Base-by-base conservation (phyloP, 2,888 invertebrate genomes). In the Pogonocherus hispidulus region DNA sequence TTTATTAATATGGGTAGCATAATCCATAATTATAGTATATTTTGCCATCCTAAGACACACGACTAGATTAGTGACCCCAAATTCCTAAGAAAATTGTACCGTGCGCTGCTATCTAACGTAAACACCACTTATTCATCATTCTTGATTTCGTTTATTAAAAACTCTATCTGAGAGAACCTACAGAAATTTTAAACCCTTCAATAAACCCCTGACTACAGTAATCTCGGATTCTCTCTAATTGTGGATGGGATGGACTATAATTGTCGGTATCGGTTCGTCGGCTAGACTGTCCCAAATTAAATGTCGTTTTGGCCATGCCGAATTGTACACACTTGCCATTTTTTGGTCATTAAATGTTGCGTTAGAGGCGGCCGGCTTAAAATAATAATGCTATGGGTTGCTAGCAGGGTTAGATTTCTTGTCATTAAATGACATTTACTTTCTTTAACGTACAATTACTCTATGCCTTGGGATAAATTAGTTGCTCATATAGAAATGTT, bases 211-310 rank as follows among this genome's bases (percentile, higher is more conserved):
- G 35, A 52, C 63, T 14, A 46, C 37, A 35, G 32, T 35, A 54
- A 47, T 54, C 27, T 44, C 3, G 47, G 49, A 52, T 35, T 52
- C 55, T 20, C 32, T 37, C 19, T 75, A 74, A 76, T 76, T 71
- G 70, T 49, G 56, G 69, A 71, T 70, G 72, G 49, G 69, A 73
- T 63, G 59, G 49, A 54, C 65, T 51, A 59, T 73, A 72, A 73
- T 73, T 70, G 63, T 62, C 67, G 69, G 65, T 66, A 47, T 59
- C 66, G 59, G 56, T 37, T 23, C 19, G 55, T 46, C 62, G 60
- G 55, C 60, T 67, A 65, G 65, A 68, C 63, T 62, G 62, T 63
- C 63, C 63, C 52, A 49, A 64, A 64, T 64, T 64, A 64, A 64
- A 64, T 64, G 64, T 64, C 64, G 55, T 64, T 64, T 56, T 56